Evolutionary conservation across 1,140 invertebrate species (phyloP).

Genomic region (Rhagoletis pomonella): DNA sequence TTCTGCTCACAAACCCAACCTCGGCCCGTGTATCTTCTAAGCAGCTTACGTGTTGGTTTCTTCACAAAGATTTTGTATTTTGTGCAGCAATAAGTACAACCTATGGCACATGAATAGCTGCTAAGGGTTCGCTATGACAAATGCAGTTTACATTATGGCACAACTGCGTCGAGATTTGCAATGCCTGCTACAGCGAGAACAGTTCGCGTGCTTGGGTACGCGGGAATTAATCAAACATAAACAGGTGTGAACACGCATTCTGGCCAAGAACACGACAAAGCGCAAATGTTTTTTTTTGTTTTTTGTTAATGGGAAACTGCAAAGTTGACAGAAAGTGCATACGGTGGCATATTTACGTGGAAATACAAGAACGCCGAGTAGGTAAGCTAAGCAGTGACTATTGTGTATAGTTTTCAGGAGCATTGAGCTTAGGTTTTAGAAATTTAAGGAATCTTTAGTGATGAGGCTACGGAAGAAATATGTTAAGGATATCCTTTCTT

Average conservation of each 20-base stretch:
- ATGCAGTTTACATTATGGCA: neutral
- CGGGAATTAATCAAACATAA: slow-evolving; percentile 16
- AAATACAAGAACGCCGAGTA: neutral
- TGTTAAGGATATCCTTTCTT: too few species aligned
- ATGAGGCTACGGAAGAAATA: too few species aligned
- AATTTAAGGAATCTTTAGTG: too few species aligned
- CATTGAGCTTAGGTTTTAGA: too few species aligned
- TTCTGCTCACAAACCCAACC: neutral
- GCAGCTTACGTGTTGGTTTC: slow-evolving; percentile 6
- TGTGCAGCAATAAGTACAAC: too few species aligned
- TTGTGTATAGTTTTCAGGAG: too few species aligned
- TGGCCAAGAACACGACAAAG: neutral
- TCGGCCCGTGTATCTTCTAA: neutral
- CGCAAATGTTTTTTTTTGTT: neutral
- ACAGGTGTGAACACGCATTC: slow-evolving; percentile 11
- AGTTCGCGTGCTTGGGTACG: neutral
- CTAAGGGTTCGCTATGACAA: neutral
- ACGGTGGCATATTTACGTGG: neutral
- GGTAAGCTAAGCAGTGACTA: neutral
- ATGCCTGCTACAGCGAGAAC: neutral
- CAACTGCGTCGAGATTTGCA: neutral
- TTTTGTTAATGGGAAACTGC: neutral
- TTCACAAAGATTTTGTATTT: slow-evolving; percentile 15
- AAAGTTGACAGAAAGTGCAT: neutral
- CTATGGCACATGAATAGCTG: neutral